Evolutionary conservation across 2,888 invertebrate species (phyloP), one percentile per base, ranked within the genome.

Genomic region (Phrixothrix hirtus): DNA sequence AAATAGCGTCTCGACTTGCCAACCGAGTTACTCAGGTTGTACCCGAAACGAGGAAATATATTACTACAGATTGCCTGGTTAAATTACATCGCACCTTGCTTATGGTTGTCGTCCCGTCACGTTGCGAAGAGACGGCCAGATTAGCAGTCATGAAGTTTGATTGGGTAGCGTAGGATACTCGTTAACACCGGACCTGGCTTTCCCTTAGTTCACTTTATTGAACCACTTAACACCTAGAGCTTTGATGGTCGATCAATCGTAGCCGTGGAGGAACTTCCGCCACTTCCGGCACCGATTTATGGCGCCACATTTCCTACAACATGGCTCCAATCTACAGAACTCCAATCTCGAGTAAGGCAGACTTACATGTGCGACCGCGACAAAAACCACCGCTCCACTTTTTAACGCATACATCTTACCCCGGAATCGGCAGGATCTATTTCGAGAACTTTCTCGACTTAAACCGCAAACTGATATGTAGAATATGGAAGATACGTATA

Each of bases 51-150:
- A 55, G 63, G 50, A 61, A 63, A 67, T 65, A 67, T 69, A 71
- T 70, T 64, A 65, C 70, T 67, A 68, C 68, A 71, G 69, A 70
- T 70, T 70, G 69, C 68, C 62, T 66, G 68, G 66, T 65, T 68
- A 67, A 70, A 71, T 70, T 71, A 69, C 67, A 62, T 68, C 60
- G 63, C 67, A 63, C 65, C 63, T 61, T 58, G 57, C 55, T 55
- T 62, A 63, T 62, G 62, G 64, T 59, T 62, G 63, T 65, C 65
- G 64, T 59, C 60, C 59, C 42, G 58, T 60, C 62, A 62, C 62
- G 58, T 59, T 45, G 45, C 47, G 52, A 46, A 45, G 38, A 39
- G 54, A 55, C 49, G 45, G 39, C 49, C 32, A 55, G 45, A 55
- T 55, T 55, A 49, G 49, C 39, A 49, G 48, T 41, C 44, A 32